Percentiles rank a stretch among this genome's conserved stretches.
Evolutionary conservation across 1,140 invertebrate genomes (phyloP).

Genomic region (Drosophila punjabiensis): DNA sequence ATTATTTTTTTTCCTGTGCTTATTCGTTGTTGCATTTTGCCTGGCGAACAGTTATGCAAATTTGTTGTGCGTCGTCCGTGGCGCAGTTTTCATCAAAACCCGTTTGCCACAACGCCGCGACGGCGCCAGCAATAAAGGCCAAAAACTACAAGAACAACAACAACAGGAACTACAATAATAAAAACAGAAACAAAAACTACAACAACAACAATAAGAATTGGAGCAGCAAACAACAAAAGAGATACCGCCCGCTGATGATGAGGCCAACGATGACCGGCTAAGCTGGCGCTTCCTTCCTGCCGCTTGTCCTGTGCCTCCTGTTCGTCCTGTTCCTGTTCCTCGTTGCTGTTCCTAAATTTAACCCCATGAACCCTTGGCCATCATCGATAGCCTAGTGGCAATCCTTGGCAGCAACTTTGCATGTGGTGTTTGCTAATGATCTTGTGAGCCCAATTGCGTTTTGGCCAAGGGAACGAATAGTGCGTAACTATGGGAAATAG

Average conservation of each 20-base stretch:
- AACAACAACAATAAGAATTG: slow-evolving; percentile 14
- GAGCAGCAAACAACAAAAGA: slow-evolving; percentile 21
- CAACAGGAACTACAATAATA: background rate
- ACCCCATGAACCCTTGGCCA: slow-evolving; percentile 1
- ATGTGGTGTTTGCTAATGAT: slow-evolving; percentile 39
- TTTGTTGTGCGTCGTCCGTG: slow-evolving; percentile 66
- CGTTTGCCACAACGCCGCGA: slow-evolving; percentile 53
- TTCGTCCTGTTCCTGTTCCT: background rate
- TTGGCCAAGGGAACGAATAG: background rate
- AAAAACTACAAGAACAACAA: slow-evolving; percentile 38
- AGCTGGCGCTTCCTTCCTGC: slow-evolving; percentile 36
- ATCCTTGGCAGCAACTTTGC: slow-evolving; percentile 32
- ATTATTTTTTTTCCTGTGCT: background rate
- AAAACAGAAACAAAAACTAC: background rate
- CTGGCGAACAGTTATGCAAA: slow-evolving; percentile 77
- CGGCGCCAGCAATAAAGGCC: slow-evolving; percentile 46
- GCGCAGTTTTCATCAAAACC: slow-evolving; percentile 78
- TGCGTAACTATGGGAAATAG: background rate
- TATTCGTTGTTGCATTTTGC: slow-evolving; percentile 33
- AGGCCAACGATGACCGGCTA: slow-evolving; percentile 36
- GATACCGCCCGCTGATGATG: slow-evolving; percentile 36
- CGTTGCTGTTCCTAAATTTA: background rate
- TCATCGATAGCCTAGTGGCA: slow-evolving; percentile 15
- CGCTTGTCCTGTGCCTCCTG: background rate
- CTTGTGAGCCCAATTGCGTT: slow-evolving; percentile 17